Base-by-base conservation (phyloP, 2,797 vertebrate genomes). In the Schizothorax lantsangensis region DNA sequence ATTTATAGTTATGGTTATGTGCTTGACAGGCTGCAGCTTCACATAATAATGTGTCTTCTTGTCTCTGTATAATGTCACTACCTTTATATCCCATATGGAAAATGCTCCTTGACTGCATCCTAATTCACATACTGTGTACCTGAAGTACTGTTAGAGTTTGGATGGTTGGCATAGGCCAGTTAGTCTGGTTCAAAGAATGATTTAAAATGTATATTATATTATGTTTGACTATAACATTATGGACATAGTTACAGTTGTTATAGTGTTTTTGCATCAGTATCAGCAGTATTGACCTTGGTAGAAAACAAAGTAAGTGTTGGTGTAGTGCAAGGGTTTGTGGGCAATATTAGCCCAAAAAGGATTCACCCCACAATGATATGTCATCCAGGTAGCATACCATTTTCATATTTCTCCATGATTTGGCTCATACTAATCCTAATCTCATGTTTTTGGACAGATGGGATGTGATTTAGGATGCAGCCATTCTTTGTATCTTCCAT, bases 401-500 rank as follows among this genome's bases (percentile, higher is more conserved):
- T 62, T 26, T 26, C 3, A 47, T 47, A 45, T 47, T 47, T 26
- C 23, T 26, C 11, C 9, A 19, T 52, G 30, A 77, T 52, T 71
- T 71, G 68, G 43, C n/a, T 30, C 72, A 30, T 15, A 52, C 15
- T 19, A 33, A 6, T 52, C 26, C 26, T 36, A 36, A 52, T 11
- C 17, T 52, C 5, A 10, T 75, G 71, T 17, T 73, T 73, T 73
- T 26, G 11, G 12, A 15, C 26, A 52, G 8, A 36, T 36, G 19
- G 30, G 11, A 77, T 36, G 26, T 0, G 49, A 77, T 54, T 77
- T 77, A 59, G 14, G 54, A 30, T 79, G 57, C 36, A 30, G 38
- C 17, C 6, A 43, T 62, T 69, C 64, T 82, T 40, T 43, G 68
- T 57, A 72, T 72, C 81, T 38, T 30, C 49, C 36, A 62, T 47